These are phyloP conservation scores for Ovis canadensis DNA, from an alignment of 2,113 vertebrate genomes.

Conservation along the genomic window DNA sequence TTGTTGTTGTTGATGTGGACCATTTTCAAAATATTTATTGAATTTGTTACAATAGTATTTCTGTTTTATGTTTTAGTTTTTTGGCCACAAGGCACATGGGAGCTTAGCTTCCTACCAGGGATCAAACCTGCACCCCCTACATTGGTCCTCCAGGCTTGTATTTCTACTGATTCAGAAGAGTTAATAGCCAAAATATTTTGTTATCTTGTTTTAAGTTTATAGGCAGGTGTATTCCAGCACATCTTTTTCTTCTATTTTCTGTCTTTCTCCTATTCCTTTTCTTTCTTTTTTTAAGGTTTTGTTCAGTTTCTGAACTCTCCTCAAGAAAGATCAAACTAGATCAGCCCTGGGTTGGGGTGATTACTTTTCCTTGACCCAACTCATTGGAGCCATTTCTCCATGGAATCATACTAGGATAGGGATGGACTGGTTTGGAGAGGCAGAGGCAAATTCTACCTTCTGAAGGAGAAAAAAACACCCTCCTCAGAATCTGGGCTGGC, in stretches of 20 bases:
- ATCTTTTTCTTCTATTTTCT: neutral
- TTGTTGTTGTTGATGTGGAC: neutral
- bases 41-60: neutral
- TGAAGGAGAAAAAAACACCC: neutral
- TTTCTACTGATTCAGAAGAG: neutral
- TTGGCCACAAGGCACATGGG: neutral
- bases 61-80: neutral
- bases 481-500: neutral
- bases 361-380: neutral
- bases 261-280: neutral
- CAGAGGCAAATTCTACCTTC: neutral
- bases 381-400: neutral
- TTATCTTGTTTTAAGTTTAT: neutral
- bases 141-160: neutral
- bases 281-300: neutral
- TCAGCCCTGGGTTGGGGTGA: neutral
- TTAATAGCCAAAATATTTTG: neutral
- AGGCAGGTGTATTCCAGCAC: neutral
- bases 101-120: neutral
- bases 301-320: neutral
- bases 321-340: neutral
- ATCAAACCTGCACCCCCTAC: neutral
- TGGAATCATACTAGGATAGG: neutral
- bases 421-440: neutral
- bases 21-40: neutral